Evolutionary conservation across 2,888 invertebrate genomes (phyloP).

Genomic region (Galerucella pusilla): DNA sequence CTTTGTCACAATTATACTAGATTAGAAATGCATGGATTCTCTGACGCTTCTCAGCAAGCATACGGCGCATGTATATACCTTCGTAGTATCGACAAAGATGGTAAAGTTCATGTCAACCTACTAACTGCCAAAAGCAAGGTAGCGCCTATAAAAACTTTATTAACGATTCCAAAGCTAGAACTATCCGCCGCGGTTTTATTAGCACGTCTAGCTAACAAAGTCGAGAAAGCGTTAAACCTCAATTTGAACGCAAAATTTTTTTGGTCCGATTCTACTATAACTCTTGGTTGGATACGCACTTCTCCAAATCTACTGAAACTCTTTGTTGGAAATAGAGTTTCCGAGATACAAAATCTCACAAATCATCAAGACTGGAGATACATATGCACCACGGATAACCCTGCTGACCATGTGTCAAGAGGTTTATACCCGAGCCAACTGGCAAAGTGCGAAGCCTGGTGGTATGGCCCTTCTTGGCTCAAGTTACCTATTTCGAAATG

Average conservation of each 20-base stretch:
- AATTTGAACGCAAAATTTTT: background rate
- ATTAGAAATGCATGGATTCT: constrained; percentile 24
- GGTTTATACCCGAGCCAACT: background rate
- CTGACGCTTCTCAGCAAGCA: constrained; percentile 20
- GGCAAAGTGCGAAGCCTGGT: background rate
- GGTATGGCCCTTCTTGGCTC: background rate
- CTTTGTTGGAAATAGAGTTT: background rate
- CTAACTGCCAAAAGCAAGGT: constrained; percentile 2
- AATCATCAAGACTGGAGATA: background rate
- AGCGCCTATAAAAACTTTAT: background rate
- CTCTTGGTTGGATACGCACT: background rate
- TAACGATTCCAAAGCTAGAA: background rate
- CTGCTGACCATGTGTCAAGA: background rate
- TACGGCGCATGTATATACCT: constrained; percentile 27
- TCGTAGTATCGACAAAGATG: background rate
- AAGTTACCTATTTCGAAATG: background rate
- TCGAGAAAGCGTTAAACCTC: background rate
- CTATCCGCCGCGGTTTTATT: background rate
- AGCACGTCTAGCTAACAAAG: background rate
- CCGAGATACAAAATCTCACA: background rate
- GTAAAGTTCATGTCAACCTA: background rate
- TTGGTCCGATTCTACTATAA: constrained; percentile 1
- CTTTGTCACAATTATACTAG: background rate
- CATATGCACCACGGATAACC: background rate
- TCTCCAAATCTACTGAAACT: background rate